These are phyloP conservation scores for Zaprionus lineosus DNA, from an alignment of 2,888 invertebrate species.

Conservation along the genomic window DNA sequence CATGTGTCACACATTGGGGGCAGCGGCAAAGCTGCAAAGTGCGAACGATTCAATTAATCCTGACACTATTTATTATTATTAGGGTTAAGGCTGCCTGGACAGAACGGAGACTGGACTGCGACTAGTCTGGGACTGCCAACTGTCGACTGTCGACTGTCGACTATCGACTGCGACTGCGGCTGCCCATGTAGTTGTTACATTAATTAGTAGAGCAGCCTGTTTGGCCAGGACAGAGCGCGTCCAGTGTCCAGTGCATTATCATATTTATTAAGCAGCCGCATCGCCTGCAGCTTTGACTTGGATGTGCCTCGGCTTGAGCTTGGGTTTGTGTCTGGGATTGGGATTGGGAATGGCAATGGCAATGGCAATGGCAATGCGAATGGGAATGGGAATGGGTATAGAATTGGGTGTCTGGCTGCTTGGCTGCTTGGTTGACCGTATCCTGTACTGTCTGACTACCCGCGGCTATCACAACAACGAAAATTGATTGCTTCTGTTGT, in stretches of 20 bases:
- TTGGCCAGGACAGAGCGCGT: constrained; percentile 40
- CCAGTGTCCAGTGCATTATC: constrained; percentile 58
- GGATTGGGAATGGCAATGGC: not conserved
- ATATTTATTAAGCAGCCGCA: constrained; percentile 76
- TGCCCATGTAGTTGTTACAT: constrained; percentile 76
- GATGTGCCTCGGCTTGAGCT: not conserved
- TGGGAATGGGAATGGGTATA: not conserved
- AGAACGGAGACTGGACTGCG: constrained; percentile 4
- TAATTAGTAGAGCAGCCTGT: constrained; percentile 74
- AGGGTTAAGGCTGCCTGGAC: constrained; percentile 46
- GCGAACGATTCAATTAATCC: constrained; percentile 82
- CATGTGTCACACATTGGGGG: constrained; percentile 63
- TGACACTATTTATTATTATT: constrained; percentile 80
- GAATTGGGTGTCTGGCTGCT: constrained; percentile 4
- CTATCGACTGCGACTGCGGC: constrained; percentile 61
- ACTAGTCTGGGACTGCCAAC: constrained; percentile 46
- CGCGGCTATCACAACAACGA: constrained; percentile 81
- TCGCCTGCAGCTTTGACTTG: constrained; percentile 59
- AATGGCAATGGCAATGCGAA: not conserved
- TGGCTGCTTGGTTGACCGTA: constrained; percentile 30
- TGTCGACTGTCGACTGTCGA: no score
- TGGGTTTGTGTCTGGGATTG: not conserved
- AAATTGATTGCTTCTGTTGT: constrained; percentile 79
- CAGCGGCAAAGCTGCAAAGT: constrained; percentile 59
- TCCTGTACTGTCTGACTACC: constrained; percentile 75